phyloP scores from a whole-genome alignment of 2,888 invertebrate species.

The Idaea biselata region DNA sequence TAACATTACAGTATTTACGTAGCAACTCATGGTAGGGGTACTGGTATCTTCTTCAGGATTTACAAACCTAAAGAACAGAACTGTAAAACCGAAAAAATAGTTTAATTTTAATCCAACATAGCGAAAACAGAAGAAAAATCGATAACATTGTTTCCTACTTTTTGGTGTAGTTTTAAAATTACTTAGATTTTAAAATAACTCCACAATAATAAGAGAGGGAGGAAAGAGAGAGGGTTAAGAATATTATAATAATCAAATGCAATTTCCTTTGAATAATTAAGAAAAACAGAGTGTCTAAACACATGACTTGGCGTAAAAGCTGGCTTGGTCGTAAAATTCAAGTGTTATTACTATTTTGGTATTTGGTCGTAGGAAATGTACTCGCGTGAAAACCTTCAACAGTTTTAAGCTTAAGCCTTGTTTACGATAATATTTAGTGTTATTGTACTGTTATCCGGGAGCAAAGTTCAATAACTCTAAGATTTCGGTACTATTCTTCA shows the following conservation, averaged over 20 bases:
- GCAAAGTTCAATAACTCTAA: too few relatives aligned
- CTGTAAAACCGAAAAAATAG: too few relatives aligned
- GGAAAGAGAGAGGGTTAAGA: background rate
- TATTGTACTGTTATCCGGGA: too few relatives aligned
- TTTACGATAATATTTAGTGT: background rate
- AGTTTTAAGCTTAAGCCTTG: background rate
- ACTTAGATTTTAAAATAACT: background rate
- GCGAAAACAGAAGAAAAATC: too few relatives aligned
- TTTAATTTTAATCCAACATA: too few relatives aligned
- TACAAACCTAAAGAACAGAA: too few relatives aligned
- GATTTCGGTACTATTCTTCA: too few relatives aligned
- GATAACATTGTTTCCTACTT: too few relatives aligned
- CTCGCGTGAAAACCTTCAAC: background rate
- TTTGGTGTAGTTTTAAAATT: too few relatives aligned
- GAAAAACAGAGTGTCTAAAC: background rate
- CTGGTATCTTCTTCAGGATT: too few relatives aligned
- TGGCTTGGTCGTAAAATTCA: background rate
- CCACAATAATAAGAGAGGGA: background rate
- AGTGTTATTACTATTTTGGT: background rate
- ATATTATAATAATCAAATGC: background rate
- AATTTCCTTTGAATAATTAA: background rate
- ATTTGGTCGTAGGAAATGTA: background rate
- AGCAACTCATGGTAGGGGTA: too few relatives aligned
- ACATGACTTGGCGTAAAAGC: background rate
- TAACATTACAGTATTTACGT: too few relatives aligned